Base-by-base conservation (phyloP, 2,888 invertebrate genomes). In the Trisateles emortualis region DNA sequence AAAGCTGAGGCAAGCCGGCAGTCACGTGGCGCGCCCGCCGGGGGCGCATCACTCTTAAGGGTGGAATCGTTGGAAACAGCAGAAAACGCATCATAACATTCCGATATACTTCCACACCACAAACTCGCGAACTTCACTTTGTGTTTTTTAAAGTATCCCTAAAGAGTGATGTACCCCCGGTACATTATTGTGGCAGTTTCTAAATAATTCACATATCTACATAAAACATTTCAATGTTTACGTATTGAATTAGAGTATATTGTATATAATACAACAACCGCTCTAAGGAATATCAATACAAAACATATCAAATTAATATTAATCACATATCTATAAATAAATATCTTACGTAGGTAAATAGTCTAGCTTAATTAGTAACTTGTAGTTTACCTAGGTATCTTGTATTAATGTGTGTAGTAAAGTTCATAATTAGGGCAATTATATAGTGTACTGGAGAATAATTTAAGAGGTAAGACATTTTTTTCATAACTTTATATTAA, bases 1-100 rank as follows among this genome's bases (percentile, higher is more conserved):
- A 86, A 87, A 88, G 87, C 80, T 79, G 79, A 76, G 72, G 81
- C 78, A 74, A 77, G 79, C 84, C 90, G 90, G 88, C 92, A 92
- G 92, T 92, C 92, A 92, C 92, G 91, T 92, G 92, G 90, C 84
- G 91, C 86, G 84, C 80, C 82, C 76, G 88, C 88, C 92, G 89
- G 90, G 91, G 89, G 90, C 88, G 91, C 92, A 91, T 92, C 92
- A 92, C 92, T 91, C 87, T 88, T 89, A 87, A 81, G 88, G 88
- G 83, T 78, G 80, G 68, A 69, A 72, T 76, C 51, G 42, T 44
- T 54, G 54, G 46, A 67, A 72, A 65, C 49, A 73, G 72, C 71
- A 74, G 55, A 65, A 63, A 49, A 54, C 58, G 13, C 43, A 63
- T 29, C 49, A 58, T 33, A 46, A 62, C 51, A 59, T 45, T 36